Evolutionary conservation across 2,113 vertebrate species (phyloP), one percentile per base, ranked within the genome.

Genomic region (Labeo rohita): DNA sequence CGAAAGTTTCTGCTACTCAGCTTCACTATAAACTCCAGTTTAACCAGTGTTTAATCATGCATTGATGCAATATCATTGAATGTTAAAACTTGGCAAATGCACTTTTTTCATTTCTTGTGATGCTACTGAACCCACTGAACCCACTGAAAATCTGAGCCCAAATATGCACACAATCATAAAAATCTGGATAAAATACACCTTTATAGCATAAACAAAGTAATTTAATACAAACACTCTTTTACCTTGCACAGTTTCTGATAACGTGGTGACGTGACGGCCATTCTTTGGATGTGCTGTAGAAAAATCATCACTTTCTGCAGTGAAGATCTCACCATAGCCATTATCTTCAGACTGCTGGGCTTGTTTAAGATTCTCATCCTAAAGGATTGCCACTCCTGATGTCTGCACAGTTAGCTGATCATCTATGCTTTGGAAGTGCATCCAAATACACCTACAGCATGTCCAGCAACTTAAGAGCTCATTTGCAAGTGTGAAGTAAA

Each of bases 231-330:
- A 12, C 16, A 1, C n/a, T 36, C 34, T 72, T 56, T 94, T 93
- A 96, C 96, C 96, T 97, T 97, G 91, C 95, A 96, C 83, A 97
- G 95, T 94, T 97, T 97, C 94, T 96, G 96, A 90, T 97, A 97
- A 50, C 95, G 95, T 78, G 96, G 95, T 91, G 96, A 96, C 84
- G 95, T 96, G 91, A 97, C 95, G 89, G 96, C 95, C 95, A 97
- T 95, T 89, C 95, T 96, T 91, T 97, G 96, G 83, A 97, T 94
- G 90, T 95, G 95, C 94, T 96, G 96, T 87, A 97, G 94, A 93
- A 97, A 94, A 89, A 97, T 93, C 91, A 97, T 95, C 95, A 97
- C 96, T 96, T 97, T 97, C 94, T 96, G 96, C 90, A 97, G 94
- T 92, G 96, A 97, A 9, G 95, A 95, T 95, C 95, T 96, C 94